Evolutionary conservation across 2,113 vertebrate species (phyloP).

Genomic region (Phalacrocorax carbo): DNA sequence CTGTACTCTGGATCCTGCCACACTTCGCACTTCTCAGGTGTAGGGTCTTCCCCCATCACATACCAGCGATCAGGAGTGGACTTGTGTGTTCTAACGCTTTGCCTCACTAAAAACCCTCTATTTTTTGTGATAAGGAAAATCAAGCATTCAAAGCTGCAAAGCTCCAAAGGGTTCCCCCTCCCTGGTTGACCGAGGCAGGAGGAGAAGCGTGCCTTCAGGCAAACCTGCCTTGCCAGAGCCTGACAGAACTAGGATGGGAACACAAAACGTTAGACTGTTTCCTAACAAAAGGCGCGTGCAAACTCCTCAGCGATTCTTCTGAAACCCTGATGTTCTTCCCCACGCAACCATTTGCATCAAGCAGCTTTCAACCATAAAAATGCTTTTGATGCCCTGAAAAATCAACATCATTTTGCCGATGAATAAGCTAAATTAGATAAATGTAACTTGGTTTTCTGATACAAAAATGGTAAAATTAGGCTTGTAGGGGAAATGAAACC

Average conservation of each 20-base stretch:
- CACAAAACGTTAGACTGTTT: not conserved
- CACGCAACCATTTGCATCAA: not conserved
- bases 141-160: not conserved
- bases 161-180: not conserved
- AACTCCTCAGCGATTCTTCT: not conserved
- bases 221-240: not conserved
- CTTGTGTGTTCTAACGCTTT: not conserved
- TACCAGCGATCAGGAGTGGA: not conserved
- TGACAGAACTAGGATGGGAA: not conserved
- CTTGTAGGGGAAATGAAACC: not conserved
- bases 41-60: not conserved
- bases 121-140: not conserved
- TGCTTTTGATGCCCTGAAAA: not conserved
- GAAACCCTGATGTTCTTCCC: not conserved
- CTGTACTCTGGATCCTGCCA: not conserved
- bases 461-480: not conserved
- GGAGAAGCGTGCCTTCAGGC: not conserved
- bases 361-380: not conserved
- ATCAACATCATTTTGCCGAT: not conserved
- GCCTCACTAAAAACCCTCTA: accelerated
- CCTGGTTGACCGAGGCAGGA: not conserved
- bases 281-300: not conserved
- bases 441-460: not conserved
- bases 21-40: not conserved
- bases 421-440: not conserved